These are phyloP conservation scores for Heliocidaris tuberculata DNA, from an alignment of 35 echinoderm and acorn worm genomes.

Conservation along the genomic window DNA sequence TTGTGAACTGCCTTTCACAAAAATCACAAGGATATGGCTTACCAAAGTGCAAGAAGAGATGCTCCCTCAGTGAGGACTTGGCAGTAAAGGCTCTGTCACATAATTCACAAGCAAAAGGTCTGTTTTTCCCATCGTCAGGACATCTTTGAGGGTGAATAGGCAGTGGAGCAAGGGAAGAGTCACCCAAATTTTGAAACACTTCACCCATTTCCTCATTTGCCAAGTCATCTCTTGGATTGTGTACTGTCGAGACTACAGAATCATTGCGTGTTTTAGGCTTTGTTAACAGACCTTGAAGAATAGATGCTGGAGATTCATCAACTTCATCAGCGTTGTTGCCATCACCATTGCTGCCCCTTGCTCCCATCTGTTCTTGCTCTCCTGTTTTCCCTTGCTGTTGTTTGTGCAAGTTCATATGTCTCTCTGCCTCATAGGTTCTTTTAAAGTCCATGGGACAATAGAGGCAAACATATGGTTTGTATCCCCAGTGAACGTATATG, in stretches of 20 bases:
- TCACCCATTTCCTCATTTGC: not conserved
- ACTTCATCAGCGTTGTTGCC: not conserved
- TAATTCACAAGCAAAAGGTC: slow-evolving; percentile 34
- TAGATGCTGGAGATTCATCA: not conserved
- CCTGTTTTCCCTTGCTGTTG: not conserved
- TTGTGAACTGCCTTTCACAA: slow-evolving; percentile 23
- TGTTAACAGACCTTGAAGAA: not conserved
- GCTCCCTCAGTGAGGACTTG: slow-evolving; percentile 26
- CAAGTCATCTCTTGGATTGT: not conserved
- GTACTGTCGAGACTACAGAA: too few species aligned
- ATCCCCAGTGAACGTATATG: slow-evolving; percentile 36
- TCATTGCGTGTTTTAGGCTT: not conserved
- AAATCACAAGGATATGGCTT: slow-evolving; percentile 40
- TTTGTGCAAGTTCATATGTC: slow-evolving; percentile 23
- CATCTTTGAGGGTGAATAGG: not conserved
- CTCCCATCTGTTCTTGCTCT: not conserved
- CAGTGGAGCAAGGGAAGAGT: not conserved
- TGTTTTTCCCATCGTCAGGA: slow-evolving; percentile 35
- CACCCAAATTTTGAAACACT: not conserved
- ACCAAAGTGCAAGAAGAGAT: slow-evolving; percentile 27
- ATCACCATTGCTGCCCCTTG: not conserved
- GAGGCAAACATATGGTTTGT: slow-evolving; percentile 16
- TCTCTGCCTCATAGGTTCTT: slow-evolving; percentile 24
- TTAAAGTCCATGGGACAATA: slow-evolving; percentile 28
- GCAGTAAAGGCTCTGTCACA: slow-evolving; percentile 43